Evolutionary conservation across 2,797 vertebrate genomes (phyloP).

Genomic region (Microctenopoma lineatum): DNA sequence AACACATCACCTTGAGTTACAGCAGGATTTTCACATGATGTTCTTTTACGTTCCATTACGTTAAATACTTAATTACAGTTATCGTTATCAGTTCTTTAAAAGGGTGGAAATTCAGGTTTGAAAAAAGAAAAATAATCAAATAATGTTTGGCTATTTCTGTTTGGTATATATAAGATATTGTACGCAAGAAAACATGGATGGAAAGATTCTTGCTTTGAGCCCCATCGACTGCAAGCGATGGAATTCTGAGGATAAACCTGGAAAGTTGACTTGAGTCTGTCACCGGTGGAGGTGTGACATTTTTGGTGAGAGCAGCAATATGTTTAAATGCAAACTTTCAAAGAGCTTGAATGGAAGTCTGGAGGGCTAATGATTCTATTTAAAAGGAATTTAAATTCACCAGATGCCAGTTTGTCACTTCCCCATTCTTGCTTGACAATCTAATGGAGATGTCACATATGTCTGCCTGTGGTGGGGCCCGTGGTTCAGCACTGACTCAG

Average conservation of each 20-base stretch:
- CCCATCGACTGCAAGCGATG: not conserved
- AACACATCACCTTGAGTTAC: no score
- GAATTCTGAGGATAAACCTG: not conserved
- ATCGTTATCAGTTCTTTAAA: no score
- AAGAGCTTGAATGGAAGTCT: not conserved
- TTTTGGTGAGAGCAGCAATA: not conserved
- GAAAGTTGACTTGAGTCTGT: not conserved
- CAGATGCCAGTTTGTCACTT: slow-evolving; percentile 11
- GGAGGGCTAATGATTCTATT: slow-evolving; percentile 5
- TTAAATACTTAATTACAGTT: no score
- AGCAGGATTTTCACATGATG: no score
- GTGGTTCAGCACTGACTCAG: slow-evolving; percentile 11
- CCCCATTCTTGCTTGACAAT: not conserved
- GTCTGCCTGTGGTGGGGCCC: not conserved
- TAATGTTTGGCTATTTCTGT: no score
- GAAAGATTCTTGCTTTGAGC: not conserved
- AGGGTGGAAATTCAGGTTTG: no score
- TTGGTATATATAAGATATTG: no score
- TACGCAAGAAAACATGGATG: no score
- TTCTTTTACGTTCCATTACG: no score
- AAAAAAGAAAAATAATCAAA: no score
- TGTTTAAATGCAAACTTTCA: not conserved
- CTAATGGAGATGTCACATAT: slow-evolving; percentile 22
- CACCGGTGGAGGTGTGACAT: not conserved
- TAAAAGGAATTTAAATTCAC: slow-evolving; percentile 1